These are phyloP conservation scores for Molossus molossus DNA, from an alignment of 2,797 vertebrate genomes.

Conservation along the genomic window DNA sequence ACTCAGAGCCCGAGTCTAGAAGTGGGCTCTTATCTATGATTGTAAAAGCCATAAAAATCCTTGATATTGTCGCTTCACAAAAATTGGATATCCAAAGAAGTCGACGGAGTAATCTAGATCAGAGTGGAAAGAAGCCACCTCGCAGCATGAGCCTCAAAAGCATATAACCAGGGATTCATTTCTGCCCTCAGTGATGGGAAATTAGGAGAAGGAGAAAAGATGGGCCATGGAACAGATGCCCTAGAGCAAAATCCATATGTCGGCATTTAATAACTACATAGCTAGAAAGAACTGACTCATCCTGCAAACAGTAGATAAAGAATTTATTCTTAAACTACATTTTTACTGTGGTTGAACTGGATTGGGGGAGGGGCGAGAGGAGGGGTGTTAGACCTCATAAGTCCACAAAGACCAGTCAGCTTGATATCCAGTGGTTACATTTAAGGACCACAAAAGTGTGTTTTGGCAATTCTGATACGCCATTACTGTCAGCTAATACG, in stretches of 20 bases:
- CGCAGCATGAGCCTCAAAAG: not conserved
- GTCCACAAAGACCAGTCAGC: conserved; percentile 60
- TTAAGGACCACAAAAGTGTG: conserved; percentile 83
- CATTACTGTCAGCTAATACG: conserved; percentile 82
- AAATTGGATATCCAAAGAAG: conserved; percentile 76
- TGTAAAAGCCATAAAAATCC: conserved; percentile 91
- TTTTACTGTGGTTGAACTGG: conserved; percentile 77
- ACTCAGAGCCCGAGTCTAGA: conserved; percentile 62
- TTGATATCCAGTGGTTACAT: conserved; percentile 71
- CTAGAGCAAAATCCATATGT: conserved; percentile 53
- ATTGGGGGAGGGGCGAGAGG: not conserved
- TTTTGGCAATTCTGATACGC: conserved; percentile 74
- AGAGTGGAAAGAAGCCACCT: conserved; percentile 13
- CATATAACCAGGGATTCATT: conserved; percentile 2
- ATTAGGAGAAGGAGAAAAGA: conserved; percentile 56
- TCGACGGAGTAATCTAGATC: conserved; percentile 28
- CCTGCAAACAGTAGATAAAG: not conserved
- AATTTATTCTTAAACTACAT: conserved; percentile 77
- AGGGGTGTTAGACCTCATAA: conserved; percentile 68
- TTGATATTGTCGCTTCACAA: conserved; percentile 83
- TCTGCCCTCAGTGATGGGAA: conserved; percentile 20
- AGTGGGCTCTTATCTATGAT: conserved; percentile 82
- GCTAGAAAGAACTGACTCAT: conserved; percentile 78
- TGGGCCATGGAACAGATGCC: conserved; percentile 48
- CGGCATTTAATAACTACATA: conserved; percentile 66